Base-by-base conservation (phyloP, 2,888 invertebrate species). In the Sipha maydis region DNA sequence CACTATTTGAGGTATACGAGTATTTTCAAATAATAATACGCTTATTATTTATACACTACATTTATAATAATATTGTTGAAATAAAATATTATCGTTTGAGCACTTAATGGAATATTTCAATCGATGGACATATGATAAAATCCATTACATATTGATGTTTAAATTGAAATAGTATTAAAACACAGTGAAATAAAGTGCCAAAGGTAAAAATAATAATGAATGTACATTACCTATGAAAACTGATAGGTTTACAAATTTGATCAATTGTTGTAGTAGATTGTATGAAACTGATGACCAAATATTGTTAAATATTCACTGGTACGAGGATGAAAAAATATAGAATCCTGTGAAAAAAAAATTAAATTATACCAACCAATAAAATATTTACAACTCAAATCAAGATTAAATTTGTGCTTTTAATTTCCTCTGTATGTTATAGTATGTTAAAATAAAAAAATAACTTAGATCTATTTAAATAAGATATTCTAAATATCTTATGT, bases 151-250 rank as follows among this genome's bases (percentile, higher is more conserved):
- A 14, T 48, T 48, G 48, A 14, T 14, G 14, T 48, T 11, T 48
- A 48, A 48, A 48, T 14, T 48, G 48, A 11, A 61, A 21, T 1
- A 61, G 3, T 25, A 61, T 4, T 21, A 25, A 61, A 21, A 21
- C 56, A 56, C 25, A 25, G 7, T 61, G 25, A 61, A 21, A 25
- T 61, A 61, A 61, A 25, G 21, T 61, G 61, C 1, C 4, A 28
- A 69, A 48, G 11, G 25, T 28, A 28, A 28, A 28, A 28, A 9
- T 69, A n/a, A 28, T 69, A 28, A 28, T 28, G 11, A 11, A 28
- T n/a, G 9, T 83, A 73, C n/a, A 34, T 73, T 83, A 83, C 71
- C 71, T 21, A 83, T 73, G 14, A 14, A 21, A 71, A 83, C 25
- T 1, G 17, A 71, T 31, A 21, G 34, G 34, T 34, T 31, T 54